Percentiles rank a stretch among this genome's conserved stretches.
phyloP scores from a whole-genome alignment of 2,113 vertebrate genomes.

The Ctenomys sociabilis region DNA sequence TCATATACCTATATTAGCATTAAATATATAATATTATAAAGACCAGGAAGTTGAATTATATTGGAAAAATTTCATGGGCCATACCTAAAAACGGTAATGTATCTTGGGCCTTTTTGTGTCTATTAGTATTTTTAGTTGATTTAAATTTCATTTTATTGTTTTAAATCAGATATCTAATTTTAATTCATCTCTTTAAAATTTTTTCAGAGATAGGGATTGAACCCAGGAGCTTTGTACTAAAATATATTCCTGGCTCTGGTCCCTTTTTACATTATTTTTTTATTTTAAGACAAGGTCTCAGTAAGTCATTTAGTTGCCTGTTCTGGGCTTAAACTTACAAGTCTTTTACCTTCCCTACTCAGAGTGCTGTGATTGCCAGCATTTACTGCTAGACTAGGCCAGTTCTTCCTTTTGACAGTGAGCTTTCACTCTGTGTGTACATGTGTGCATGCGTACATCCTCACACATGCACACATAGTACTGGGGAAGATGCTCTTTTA shows the following conservation, averaged over 20 bases:
- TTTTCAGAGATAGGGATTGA: neutral
- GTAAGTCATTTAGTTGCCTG: neutral
- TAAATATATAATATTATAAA: neutral
- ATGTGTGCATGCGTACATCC: neutral
- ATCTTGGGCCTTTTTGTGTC: neutral
- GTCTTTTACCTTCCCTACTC: neutral
- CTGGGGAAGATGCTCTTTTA: neutral
- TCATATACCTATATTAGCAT: neutral
- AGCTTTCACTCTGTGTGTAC: neutral
- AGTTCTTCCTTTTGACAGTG: conserved; percentile 15
- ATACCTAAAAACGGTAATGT: neutral
- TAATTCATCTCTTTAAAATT: neutral
- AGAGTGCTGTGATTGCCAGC: neutral
- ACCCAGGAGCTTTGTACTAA: neutral
- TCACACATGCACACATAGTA: neutral
- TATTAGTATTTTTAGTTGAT: conserved; percentile 27
- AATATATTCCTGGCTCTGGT: neutral
- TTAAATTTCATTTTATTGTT: conserved; percentile 35
- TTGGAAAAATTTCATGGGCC: neutral
- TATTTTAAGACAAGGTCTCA: neutral
- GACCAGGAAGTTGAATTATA: neutral
- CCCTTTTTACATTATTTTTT: neutral
- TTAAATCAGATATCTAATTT: neutral
- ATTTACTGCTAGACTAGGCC: neutral
- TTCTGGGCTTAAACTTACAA: neutral